Conservation (phyloP, 2,797 vertebrate genomes). For the Pogoniulus pusillus region DNA sequence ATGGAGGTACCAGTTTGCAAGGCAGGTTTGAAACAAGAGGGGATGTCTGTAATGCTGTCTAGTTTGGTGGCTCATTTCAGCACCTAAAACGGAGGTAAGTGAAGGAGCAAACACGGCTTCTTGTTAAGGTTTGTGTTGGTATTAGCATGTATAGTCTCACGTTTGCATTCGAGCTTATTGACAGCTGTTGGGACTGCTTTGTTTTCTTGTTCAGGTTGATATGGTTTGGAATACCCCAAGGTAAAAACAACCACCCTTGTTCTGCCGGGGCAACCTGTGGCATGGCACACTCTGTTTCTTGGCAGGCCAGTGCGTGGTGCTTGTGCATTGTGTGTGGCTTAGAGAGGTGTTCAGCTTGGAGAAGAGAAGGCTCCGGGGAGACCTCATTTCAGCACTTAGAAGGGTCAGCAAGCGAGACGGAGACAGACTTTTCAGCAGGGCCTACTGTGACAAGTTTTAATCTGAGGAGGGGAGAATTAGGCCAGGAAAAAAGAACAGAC, state of each 20-base stretch:
- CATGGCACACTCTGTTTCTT: not conserved
- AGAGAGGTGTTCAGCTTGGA: not conserved
- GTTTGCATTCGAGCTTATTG: not conserved
- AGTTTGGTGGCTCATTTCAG: not conserved
- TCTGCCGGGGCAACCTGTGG: not conserved
- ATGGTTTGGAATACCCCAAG: not conserved
- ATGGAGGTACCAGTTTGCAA: not conserved
- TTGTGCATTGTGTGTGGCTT: not conserved
- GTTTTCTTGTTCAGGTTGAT: not conserved
- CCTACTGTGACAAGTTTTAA: not conserved
- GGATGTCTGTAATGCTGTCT: not conserved
- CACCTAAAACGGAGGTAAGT: constrained; percentile 27
- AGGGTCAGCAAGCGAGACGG: not conserved
- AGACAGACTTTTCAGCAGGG: not conserved
- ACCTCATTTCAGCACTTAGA: not conserved
- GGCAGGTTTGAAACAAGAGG: not conserved
- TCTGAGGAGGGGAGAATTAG: too few relatives aligned
- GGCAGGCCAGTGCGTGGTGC: too few relatives aligned
- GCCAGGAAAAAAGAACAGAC: not conserved
- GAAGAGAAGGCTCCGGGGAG: not conserved
- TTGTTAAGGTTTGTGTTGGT: not conserved
- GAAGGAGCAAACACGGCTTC: accelerated
- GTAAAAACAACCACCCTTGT: accelerated
- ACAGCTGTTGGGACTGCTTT: not conserved
- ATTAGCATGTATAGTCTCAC: accelerated